Conservation (phyloP, 2,888 invertebrate genomes). For the Dorcus hopei region DNA sequence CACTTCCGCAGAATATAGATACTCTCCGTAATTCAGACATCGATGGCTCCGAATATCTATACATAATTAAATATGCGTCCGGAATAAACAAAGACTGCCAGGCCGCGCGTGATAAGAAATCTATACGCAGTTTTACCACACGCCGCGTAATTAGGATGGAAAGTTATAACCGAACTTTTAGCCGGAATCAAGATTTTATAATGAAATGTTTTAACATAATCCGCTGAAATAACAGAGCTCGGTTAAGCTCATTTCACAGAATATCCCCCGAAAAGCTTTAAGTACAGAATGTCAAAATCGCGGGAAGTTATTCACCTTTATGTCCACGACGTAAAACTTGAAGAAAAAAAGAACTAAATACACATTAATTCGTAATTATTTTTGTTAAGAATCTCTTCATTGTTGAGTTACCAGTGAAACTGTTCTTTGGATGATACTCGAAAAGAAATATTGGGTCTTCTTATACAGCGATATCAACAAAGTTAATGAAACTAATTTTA, state of each 20-base stretch:
- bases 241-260: background rate
- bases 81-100: conserved; percentile 33
- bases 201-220: conserved; percentile 16
- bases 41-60: conserved; percentile 32
- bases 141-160: conserved; percentile 16
- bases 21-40: conserved; percentile 26
- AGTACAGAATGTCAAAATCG: no score
- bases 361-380: no score
- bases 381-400: no score
- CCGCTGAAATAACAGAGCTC: conserved; percentile 13
- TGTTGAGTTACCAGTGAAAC: no score
- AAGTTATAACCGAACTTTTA: conserved; percentile 14
- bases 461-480: no score
- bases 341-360: no score
- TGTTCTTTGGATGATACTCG: no score
- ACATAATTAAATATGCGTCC: conserved; percentile 35
- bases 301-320: no score
- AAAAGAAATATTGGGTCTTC: no score
- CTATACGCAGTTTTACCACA: conserved; percentile 14
- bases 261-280: no score
- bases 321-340: no score
- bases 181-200: conserved; percentile 13
- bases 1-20: conserved; percentile 33
- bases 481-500: no score
- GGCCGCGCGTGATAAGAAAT: conserved; percentile 11